Evolutionary conservation across 2,888 invertebrate genomes (phyloP).

Genomic region (Zhuqinia jingwanae): DNA sequence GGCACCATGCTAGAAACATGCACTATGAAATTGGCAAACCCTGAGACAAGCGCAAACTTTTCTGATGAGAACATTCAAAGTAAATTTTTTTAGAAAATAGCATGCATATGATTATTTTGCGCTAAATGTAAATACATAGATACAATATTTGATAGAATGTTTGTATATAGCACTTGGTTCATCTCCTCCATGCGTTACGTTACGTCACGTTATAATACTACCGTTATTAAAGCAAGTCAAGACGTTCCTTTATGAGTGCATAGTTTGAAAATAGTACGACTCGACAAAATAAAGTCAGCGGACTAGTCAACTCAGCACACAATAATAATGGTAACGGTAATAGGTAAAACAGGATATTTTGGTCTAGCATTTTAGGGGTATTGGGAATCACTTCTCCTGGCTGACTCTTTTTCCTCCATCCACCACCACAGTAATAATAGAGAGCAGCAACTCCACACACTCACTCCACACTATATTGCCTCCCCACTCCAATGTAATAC

Average conservation of each 20-base stretch:
- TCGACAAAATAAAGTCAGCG: slow-evolving; percentile 9
- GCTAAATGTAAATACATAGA: too few species aligned
- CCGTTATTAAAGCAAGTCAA: slow-evolving; percentile 10
- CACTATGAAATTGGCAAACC: slow-evolving; percentile 66
- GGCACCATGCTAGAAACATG: neutral
- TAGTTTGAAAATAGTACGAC: neutral
- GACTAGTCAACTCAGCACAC: too few species aligned
- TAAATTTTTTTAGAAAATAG: neutral
- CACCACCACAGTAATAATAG: too few species aligned
- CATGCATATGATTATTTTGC: slow-evolving; percentile 15
- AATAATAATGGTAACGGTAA: slow-evolving; percentile 1
- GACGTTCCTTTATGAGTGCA: slow-evolving; percentile 6
- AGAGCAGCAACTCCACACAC: too few species aligned
- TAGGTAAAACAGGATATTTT: slow-evolving; percentile 49
- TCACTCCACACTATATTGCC: slow-evolving; percentile 45
- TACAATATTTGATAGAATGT: too few species aligned
- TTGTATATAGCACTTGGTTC: too few species aligned
- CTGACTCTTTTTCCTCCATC: slow-evolving; percentile 17
- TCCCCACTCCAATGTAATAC: slow-evolving; percentile 58
- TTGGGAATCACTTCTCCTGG: slow-evolving; percentile 33
- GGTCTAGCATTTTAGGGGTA: slow-evolving; percentile 36
- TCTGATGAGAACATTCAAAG: neutral
- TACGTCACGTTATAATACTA: too few species aligned
- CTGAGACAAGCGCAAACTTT: slow-evolving; percentile 71
- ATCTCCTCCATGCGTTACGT: too few species aligned